These are phyloP conservation scores for Hozukius guyotensis DNA, from an alignment of 2,797 vertebrate species.

Conservation along the genomic window DNA sequence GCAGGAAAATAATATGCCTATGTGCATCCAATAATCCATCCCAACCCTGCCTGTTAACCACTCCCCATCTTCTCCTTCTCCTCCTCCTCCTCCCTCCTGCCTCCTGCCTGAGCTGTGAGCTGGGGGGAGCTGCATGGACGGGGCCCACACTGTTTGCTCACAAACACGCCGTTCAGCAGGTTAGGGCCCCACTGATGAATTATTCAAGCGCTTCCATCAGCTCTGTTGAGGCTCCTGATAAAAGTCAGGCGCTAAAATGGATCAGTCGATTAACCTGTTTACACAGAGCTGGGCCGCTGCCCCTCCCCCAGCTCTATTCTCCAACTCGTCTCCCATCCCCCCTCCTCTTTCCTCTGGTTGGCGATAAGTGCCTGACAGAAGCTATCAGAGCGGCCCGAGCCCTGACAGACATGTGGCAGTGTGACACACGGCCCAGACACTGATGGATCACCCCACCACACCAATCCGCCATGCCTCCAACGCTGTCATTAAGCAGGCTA, in stretches of 20 bases:
- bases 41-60: conserved; percentile 78
- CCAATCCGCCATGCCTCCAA: conserved; percentile 59
- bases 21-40: conserved; percentile 81
- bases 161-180: conserved; percentile 83
- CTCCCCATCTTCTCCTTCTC: conserved; percentile 64
- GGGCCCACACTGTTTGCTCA: conserved; percentile 83
- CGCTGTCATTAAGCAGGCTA: conserved; percentile 76
- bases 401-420: conserved; percentile 81
- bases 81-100: not conserved
- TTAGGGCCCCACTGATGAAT: conserved; percentile 91
- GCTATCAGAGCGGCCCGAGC: conserved; percentile 75
- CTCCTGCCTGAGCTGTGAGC: conserved; percentile 34
- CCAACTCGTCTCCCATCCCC: conserved; percentile 49
- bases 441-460: conserved; percentile 78
- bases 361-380: conserved; percentile 87
- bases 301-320: conserved; percentile 58
- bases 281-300: conserved; percentile 85
- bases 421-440: conserved; percentile 74
- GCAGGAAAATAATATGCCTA: conserved; percentile 81
- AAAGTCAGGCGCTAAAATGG: conserved; percentile 92
- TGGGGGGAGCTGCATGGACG: conserved; percentile 58
- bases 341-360: conserved; percentile 56
- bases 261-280: conserved; percentile 97
- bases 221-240: conserved; percentile 91
- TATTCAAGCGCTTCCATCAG: conserved; percentile 90